phyloP scores from a whole-genome alignment of 1,140 invertebrate genomes.

The Venturia canescens region DNA sequence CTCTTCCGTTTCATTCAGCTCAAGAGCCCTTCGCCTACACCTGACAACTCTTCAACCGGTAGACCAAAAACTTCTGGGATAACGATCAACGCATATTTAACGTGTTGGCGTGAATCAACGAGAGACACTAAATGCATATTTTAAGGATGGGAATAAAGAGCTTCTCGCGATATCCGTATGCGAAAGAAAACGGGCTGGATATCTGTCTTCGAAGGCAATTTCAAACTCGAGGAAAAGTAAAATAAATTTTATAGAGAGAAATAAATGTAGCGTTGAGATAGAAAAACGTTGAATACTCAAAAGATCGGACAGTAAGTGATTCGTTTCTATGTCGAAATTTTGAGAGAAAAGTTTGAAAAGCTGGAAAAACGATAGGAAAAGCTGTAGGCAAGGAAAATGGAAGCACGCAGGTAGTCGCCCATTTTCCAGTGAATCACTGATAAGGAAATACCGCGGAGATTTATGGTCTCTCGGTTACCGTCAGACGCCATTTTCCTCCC shows the following conservation, averaged over 20 bases:
- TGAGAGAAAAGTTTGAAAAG: no score
- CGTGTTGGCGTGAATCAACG: constrained; percentile 22
- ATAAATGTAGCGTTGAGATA: background rate
- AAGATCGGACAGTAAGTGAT: no score
- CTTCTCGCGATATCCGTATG: constrained; percentile 26
- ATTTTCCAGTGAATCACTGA: constrained; percentile 62
- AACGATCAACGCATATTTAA: constrained; percentile 55
- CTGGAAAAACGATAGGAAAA: constrained; percentile 34
- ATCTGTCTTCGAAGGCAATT: constrained; percentile 13
- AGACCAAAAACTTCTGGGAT: constrained; percentile 57
- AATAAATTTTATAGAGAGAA: background rate
- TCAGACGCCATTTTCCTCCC: constrained; percentile 19
- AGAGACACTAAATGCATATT: constrained; percentile 50
- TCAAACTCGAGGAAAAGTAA: background rate
- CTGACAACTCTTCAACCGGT: constrained; percentile 61
- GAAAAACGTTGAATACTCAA: background rate
- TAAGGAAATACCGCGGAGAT: constrained; percentile 66
- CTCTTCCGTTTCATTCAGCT: constrained; percentile 61
- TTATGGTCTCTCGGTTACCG: constrained; percentile 63
- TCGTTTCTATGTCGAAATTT: no score
- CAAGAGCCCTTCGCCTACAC: constrained; percentile 54
- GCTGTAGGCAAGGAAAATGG: constrained; percentile 38
- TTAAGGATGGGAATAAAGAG: constrained; percentile 57
- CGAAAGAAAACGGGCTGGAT: background rate
- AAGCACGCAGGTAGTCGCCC: constrained; percentile 55